Evolutionary conservation across 2,888 invertebrate species (phyloP), one percentile per base, ranked within the genome.

Genomic region (Limnephilus auricula): DNA sequence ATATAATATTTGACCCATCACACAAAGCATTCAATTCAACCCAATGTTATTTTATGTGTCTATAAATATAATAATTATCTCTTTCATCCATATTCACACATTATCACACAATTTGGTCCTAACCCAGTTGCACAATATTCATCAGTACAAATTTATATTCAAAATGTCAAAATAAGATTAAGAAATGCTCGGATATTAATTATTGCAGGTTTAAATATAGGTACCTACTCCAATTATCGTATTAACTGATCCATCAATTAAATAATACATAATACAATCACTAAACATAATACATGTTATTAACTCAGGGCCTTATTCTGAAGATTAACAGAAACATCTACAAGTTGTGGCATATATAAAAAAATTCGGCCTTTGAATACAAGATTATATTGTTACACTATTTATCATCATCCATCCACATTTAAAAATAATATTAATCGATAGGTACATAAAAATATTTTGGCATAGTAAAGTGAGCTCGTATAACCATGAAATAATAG

Each of bases 61-160:
- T 45, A 89, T 89, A 79, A 79, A 89, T 89, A 87, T 87, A 87
- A 32, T 34, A 34, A 85, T 85, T 32, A n/a, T 80, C 79, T 89
- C 90, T 83, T 90, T 65, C 83, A 83, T 84, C 18, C 83, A 80
- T 31, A 32, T 65, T 80, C 31, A 34, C 79, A 31, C 91, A 82
- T 91, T 93, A 93, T 92, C 93, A 93, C 93, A 93, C 93, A 87
- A 92, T 92, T 93, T 93, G 93, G 93, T 93, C 93, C 93, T 88
- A 92, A 91, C 92, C 90, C 93, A 92, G 91, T 92, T 92, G 78
- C 31, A 92, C 50, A 90, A 88, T 86, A 90, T 31, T 65, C 31
- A 40, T 87, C 87, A 65, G 50, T 87, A 15, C 31, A 78, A 50
- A 85, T 31, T 37, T 85, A 85, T 85, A n/a, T 85, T 40, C n/a